Percentiles rank a stretch among this genome's conserved stretches.
Evolutionary conservation across 2,113 vertebrate genomes (phyloP).

Genomic region (Ctenodactylus gundi): DNA sequence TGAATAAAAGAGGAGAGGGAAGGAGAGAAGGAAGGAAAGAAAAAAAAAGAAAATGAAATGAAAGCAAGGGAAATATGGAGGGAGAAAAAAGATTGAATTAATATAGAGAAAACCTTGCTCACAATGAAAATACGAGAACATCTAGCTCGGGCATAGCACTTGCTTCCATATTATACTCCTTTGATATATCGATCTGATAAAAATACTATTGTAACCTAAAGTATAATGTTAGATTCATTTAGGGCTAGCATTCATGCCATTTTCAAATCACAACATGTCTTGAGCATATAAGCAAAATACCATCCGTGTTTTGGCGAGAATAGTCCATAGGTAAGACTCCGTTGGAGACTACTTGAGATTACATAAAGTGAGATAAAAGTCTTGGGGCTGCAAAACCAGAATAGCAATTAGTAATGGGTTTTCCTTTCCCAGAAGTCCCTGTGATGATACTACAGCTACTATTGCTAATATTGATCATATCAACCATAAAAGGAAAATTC

Average conservation of each 20-base stretch:
- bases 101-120: not conserved
- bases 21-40: not conserved
- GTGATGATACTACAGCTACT: not conserved
- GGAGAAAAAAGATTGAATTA: not conserved
- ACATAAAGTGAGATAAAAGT: not conserved
- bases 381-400: not conserved
- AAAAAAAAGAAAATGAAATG: not conserved
- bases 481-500: not conserved
- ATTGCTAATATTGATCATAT: not conserved
- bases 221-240: not conserved
- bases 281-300: not conserved
- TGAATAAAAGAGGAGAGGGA: not conserved
- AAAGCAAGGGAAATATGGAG: not conserved
- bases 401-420: not conserved
- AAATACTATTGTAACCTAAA: not conserved
- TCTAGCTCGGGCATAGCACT: not conserved
- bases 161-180: not conserved
- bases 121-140: not conserved
- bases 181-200: not conserved
- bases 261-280: not conserved
- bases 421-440: not conserved
- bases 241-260: not conserved
- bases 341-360: conserved; percentile 29
- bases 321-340: not conserved
- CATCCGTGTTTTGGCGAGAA: not conserved